Conservation (phyloP, 1,140 invertebrate species). For the Cydia splendana region DNA sequence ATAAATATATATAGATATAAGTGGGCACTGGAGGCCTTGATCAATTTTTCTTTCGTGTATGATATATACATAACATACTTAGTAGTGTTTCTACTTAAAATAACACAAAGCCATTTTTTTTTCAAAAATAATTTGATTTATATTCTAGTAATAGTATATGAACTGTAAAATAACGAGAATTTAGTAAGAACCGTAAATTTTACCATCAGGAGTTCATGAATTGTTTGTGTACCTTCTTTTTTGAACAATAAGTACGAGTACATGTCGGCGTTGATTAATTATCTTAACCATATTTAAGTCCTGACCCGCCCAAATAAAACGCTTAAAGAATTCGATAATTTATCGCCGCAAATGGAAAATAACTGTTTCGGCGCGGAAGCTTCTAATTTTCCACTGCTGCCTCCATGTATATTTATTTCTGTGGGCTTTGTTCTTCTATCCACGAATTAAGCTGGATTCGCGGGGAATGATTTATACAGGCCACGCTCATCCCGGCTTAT, state of each 20-base stretch:
- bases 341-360: slow-evolving; percentile 50
- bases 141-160: not conserved
- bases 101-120: too few relatives aligned
- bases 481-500: slow-evolving; percentile 72
- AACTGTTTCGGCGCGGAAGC: slow-evolving; percentile 51
- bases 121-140: too few relatives aligned
- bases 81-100: too few relatives aligned
- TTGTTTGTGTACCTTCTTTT: not conserved
- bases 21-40: too few relatives aligned
- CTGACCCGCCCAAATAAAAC: slow-evolving; percentile 31
- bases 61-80: too few relatives aligned
- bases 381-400: slow-evolving; percentile 60
- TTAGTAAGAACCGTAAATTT: too few relatives aligned
- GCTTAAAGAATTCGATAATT: slow-evolving; percentile 52
- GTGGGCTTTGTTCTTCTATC: slow-evolving; percentile 71
- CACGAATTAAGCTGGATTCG: slow-evolving; percentile 70
- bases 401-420: slow-evolving; percentile 65
- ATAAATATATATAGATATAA: too few relatives aligned
- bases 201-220: not conserved
- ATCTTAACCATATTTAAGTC: slow-evolving; percentile 1
- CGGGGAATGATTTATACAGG: slow-evolving; percentile 75
- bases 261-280: not conserved
- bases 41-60: too few relatives aligned
- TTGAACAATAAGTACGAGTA: not conserved
- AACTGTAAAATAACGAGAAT: not conserved